Evolutionary conservation across 1,140 invertebrate species (phyloP), one percentile per base, ranked within the genome.

Genomic region (Ctenoplectra terminalis): DNA sequence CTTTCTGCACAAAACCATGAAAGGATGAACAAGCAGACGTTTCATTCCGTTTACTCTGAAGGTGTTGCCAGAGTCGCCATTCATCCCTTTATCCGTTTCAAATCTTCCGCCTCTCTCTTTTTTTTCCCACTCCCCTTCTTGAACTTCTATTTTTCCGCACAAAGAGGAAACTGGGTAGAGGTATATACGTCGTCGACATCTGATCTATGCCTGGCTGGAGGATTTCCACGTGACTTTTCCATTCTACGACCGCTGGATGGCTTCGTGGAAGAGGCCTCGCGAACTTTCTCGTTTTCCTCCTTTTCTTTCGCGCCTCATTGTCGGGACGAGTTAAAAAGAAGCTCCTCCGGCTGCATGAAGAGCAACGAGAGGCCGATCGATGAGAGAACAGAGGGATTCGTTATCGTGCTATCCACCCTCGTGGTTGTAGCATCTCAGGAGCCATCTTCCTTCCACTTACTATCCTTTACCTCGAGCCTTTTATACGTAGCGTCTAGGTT

Each of bases 281-380:
- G 34, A 60, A 69, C 73, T 77, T 52, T 77, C 64, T 61, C 43
- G 31, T 23, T 56, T 34, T 26, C 26, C 0, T 46, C 15, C 31
- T 29, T 67, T 60, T 72, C 52, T 50, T 69, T 63, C 80, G 56
- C 70, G 54, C 54, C 74, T 82, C 46, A 77, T 82, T 70, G 80
- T 69, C 72, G 73, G 37, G 46, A 81, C 54, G 52, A 77, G 73
- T 82, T 82, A 77, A 70, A 77, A 82, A 77, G 73, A 63, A 82
- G 50, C 46, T 77, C 73, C 43, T 31, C 34, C 70, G 60, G 48
- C 37, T 56, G 58, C 71, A 17, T 13, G 70, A 80, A 34, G 58
- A 64, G 77, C 70, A 74, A 60, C 40, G n/a, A 69, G 43, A 40
- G 26, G 23, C 48, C 79, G 80, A 81, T 76, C 80, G 80, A 67